Base-by-base conservation (phyloP, 2,888 invertebrate genomes). In the Melanostoma scalare region DNA sequence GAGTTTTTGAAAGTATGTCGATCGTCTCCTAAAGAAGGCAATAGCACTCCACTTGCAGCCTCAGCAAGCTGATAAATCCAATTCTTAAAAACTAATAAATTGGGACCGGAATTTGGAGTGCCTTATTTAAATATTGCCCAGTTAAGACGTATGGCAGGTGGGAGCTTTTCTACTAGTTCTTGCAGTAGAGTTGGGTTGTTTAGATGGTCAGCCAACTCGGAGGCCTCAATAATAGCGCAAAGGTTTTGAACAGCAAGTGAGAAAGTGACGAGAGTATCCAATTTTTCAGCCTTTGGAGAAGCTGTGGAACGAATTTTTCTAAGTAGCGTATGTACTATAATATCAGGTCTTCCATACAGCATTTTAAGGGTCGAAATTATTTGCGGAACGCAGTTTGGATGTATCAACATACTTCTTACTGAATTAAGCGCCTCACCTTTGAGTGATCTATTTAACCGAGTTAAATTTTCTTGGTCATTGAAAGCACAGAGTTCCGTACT, bases 41-140 rank as follows among this genome's bases (percentile, higher is more conserved):
- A 65, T 4, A 61, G 48, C 3, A 85, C 85, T 6, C 50, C 50
- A 42, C 75, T 81, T 3, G 85, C 84, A 30, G 78, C 78, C 46
- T 86, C 84, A 35, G 86, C 86, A 3, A 84, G 56, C 30, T 61
- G 20, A 52, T 72, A 80, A 4, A 85, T 38, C 85, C 82, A 85
- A 6, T 82, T 71, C 31, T 77, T 86, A 20, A 85, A 80, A 5
- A 52, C 30, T n/a, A 44, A 42, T 3, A 72, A 36, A 10, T n/a
- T 46, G 5, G 44, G 55, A 20, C 10, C n/a, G n/a, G 38, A 8
- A 20, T 20, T 38, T 3, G 20, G 3, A 6, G 52, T n/a, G n/a
- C n/a, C 36, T 50, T 58, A 48, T 40, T 71, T 42, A 44, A 48
- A 36, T 10, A 61, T 76, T 5, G 69, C 73, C 82, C 82, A 85